Percentiles rank a stretch among this genome's conserved stretches.
phyloP scores from a whole-genome alignment of 2,797 vertebrate genomes.

The Gobio occitaniae region DNA sequence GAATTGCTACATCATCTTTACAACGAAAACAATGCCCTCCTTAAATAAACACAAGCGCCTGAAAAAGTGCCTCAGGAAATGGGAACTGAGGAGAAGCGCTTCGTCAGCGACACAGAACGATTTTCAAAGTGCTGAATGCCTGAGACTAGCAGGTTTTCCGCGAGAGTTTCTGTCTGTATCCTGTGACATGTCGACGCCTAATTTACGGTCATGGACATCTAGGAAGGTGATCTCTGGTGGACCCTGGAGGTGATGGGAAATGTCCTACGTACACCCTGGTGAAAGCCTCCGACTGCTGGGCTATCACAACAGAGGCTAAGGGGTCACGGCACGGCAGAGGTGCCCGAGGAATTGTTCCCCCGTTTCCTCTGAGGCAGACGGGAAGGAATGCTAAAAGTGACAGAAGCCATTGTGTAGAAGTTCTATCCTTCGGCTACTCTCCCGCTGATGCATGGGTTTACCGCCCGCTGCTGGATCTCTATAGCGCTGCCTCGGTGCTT shows the following conservation, averaged over 20 bases:
- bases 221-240: slow-evolving; percentile 34
- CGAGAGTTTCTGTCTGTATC: slow-evolving; percentile 24
- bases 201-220: slow-evolving; percentile 42
- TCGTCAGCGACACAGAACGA: slow-evolving; percentile 18
- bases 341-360: slow-evolving; percentile 73
- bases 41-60: slow-evolving; percentile 21
- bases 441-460: slow-evolving; percentile 42
- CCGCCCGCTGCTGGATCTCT: slow-evolving; percentile 41
- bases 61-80: slow-evolving; percentile 6
- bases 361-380: slow-evolving; percentile 73
- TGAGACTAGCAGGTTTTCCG: slow-evolving; percentile 21
- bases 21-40: slow-evolving; percentile 50
- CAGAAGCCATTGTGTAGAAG: slow-evolving; percentile 75
- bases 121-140: slow-evolving; percentile 2
- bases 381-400: slow-evolving; percentile 70
- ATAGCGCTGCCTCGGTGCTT: slow-evolving; percentile 63
- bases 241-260: slow-evolving; percentile 24
- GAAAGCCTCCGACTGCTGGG: slow-evolving; percentile 47
- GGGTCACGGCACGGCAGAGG: slow-evolving; percentile 63
- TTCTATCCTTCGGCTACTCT: slow-evolving; percentile 62
- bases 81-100: slow-evolving; percentile 2
- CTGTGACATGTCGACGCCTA: slow-evolving; percentile 26
- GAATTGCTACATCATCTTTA: slow-evolving; percentile 41
- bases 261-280: slow-evolving; percentile 1
- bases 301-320: slow-evolving; percentile 70